Evolutionary conservation across 2,113 vertebrate species (phyloP), one percentile per base, ranked within the genome.

Genomic region (Poecile atricapillus): DNA sequence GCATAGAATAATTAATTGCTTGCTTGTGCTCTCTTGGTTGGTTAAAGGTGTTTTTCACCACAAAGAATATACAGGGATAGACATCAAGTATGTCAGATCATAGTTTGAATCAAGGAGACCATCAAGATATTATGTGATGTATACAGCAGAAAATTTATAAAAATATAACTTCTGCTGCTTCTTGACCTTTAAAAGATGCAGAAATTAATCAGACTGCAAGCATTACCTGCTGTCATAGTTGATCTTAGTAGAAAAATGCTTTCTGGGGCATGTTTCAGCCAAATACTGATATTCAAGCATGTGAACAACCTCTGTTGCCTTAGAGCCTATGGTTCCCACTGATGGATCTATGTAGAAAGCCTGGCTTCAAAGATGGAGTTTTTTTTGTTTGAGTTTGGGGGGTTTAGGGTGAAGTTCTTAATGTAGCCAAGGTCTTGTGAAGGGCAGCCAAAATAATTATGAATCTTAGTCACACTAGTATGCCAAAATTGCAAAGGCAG

Each of bases 391-490:
- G 43, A 64, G 22, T 81, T 84, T 62, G 33, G 80, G 86, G 60
- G 60, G 49, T 83, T 90, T 92, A 63, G 83, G 83, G 76, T 92
- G 27, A 89, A 90, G 21, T 90, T 90, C 83, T 83, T 56, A 44
- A 68, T 64, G 60, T 62, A 82, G 77, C 80, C 65, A 94, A 74
- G 73, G 80, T 90, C 60, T 91, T 89, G 23, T 24, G 31, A 58
- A 65, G 19, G n/a, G n/a, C 62, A 91, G 65, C 89, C 87, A 82
- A 87, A 83, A 84, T 71, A 71, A 64, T 81, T 86, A 43, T 44
- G 73, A 81, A 70, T 88, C 68, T 77, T 75, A 80, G 59, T 81
- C 64, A 70, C 47, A 52, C 50, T 43, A 75, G 24, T 47, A 41
- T 67, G 83, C 68, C 71, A 89, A 39, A 93, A 92, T 89, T 89